Evolutionary conservation across 2,797 vertebrate species (phyloP).

Genomic region (Halcyon smyrnensis): DNA sequence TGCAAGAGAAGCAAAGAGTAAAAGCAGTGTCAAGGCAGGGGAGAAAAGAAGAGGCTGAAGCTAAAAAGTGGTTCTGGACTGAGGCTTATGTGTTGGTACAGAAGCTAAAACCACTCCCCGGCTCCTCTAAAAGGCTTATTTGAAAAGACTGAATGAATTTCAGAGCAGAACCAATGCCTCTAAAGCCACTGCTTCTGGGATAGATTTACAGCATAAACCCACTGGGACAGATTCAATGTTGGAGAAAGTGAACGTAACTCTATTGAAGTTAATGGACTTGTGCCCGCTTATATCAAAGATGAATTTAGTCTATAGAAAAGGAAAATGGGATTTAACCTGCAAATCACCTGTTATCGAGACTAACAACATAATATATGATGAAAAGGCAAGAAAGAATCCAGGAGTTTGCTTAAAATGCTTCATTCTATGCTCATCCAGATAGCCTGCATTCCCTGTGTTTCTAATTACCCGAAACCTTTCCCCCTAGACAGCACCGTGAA

Average conservation of each 20-base stretch:
- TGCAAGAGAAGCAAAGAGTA: not conserved
- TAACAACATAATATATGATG: conserved; percentile 10
- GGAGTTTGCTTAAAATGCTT: conserved; percentile 20
- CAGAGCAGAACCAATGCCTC: conserved; percentile 33
- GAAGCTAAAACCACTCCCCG: not conserved
- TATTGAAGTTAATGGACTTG: conserved; percentile 65
- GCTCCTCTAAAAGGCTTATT: conserved; percentile 7
- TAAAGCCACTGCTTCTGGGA: conserved; percentile 45
- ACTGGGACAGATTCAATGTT: conserved; percentile 41
- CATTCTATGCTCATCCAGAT: not conserved
- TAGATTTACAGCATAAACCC: conserved; percentile 65
- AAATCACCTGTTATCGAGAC: conserved; percentile 46
- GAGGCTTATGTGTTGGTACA: not conserved
- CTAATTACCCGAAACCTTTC: conserved; percentile 20
- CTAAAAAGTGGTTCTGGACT: not conserved
- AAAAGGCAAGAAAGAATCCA: conserved; percentile 19
- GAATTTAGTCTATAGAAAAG: conserved; percentile 49
- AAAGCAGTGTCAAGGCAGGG: not conserved
- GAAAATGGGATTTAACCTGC: conserved; percentile 63
- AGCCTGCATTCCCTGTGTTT: conserved; percentile 12
- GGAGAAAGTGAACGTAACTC: conserved; percentile 40
- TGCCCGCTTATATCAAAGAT: conserved; percentile 24
- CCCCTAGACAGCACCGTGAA: not conserved
- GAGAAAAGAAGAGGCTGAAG: not conserved
- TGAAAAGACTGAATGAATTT: conserved; percentile 44